phyloP scores from a whole-genome alignment of 2,113 vertebrate genomes.

The Tupaia tana region DNA sequence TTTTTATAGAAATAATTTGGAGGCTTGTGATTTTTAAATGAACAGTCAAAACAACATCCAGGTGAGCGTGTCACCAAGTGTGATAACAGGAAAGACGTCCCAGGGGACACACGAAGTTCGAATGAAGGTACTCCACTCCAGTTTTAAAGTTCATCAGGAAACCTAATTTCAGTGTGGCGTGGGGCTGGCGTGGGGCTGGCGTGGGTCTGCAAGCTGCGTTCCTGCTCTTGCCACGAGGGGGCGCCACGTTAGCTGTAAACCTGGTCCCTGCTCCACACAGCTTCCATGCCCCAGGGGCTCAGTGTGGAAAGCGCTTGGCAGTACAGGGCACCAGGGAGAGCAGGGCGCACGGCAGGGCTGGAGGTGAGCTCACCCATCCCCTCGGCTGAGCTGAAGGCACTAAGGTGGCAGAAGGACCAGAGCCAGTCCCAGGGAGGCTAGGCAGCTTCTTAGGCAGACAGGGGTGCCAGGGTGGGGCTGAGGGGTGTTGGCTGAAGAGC shows the following conservation, averaged over 20 bases:
- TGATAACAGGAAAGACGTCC: rapidly evolving
- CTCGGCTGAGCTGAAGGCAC: not conserved
- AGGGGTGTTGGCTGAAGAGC: not conserved
- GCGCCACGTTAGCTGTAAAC: not conserved
- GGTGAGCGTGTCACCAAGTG: too few species aligned
- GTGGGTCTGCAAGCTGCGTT: not conserved
- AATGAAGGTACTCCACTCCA: not conserved
- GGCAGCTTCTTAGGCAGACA: not conserved
- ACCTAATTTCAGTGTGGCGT: rapidly evolving
- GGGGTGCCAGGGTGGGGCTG: not conserved
- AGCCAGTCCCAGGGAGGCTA: not conserved
- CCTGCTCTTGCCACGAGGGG: slow-evolving; percentile 63
- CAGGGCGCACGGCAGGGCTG: too few species aligned
- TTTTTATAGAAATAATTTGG: not conserved
- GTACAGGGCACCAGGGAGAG: not conserved
- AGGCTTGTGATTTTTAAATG: not conserved
- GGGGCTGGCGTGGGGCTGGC: too few species aligned
- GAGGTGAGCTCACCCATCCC: too few species aligned
- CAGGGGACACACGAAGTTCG: rapidly evolving
- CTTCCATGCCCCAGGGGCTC: rapidly evolving
- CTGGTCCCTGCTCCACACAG: not conserved
- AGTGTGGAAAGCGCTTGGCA: rapidly evolving
- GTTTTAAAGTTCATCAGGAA: not conserved
- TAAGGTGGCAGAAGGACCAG: not conserved
- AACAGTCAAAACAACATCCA: not conserved